phyloP scores from a whole-genome alignment of 2,113 vertebrate genomes.

The Corvus hawaiiensis region DNA sequence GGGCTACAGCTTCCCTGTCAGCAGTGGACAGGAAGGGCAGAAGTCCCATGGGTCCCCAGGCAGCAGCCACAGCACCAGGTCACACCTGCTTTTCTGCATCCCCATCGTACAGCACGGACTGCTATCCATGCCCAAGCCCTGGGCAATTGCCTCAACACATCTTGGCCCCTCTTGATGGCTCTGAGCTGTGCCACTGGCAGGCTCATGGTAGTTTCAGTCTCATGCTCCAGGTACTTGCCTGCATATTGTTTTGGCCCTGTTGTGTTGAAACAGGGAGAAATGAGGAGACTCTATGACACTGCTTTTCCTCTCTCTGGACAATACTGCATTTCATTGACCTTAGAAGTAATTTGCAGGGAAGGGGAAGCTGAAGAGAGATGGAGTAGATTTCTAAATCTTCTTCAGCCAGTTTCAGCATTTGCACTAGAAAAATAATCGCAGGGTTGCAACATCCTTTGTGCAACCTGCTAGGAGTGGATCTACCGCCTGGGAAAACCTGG shows the following conservation, averaged over 20 bases:
- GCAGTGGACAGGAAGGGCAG: neutral
- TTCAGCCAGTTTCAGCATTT: neutral
- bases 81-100: neutral
- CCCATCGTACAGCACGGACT: rapidly evolving
- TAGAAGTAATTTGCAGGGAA: neutral
- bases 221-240: neutral
- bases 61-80: rapidly evolving
- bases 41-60: too few species aligned
- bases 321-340: neutral
- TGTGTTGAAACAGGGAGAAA: neutral
- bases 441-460: neutral
- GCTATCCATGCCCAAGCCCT: rapidly evolving
- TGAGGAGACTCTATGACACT: neutral
- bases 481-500: neutral
- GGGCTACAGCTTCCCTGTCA: rapidly evolving
- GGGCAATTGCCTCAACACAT: rapidly evolving
- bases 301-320: neutral
- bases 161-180: neutral
- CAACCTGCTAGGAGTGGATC: neutral
- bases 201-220: neutral
- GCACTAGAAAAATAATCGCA: neutral
- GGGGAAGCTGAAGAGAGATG: neutral
- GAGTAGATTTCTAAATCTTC: neutral
- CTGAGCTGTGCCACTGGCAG: neutral
- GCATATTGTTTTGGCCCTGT: neutral